A percentile compares a stretch with the other conserved stretches of the same genome.
Evolutionary conservation across 1,140 invertebrate species (phyloP).

Genomic region (Drosophila virilis): DNA sequence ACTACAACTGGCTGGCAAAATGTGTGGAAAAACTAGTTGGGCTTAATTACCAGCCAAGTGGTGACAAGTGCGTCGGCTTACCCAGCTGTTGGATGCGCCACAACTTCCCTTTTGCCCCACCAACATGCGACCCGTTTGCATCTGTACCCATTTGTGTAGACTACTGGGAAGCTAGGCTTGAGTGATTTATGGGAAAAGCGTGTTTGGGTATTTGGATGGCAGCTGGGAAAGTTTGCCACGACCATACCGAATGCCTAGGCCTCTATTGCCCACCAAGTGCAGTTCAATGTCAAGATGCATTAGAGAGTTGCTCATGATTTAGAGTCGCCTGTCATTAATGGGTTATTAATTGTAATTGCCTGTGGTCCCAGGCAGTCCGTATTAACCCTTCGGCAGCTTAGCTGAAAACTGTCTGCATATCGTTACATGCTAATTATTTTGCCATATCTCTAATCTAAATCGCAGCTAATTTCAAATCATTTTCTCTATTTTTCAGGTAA

Average conservation of each 20-base stretch:
- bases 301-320: slow-evolving; percentile 27
- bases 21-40: slow-evolving; percentile 58
- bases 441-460: slow-evolving; percentile 8
- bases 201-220: slow-evolving; percentile 29
- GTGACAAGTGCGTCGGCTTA: slow-evolving; percentile 58
- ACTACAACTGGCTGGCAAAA: slow-evolving; percentile 1
- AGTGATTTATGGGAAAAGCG: slow-evolving; percentile 71
- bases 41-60: slow-evolving; percentile 60
- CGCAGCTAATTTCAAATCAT: slow-evolving; percentile 54
- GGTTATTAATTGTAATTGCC: slow-evolving; percentile 58
- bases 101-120: not conserved
- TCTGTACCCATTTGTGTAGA: slow-evolving; percentile 20
- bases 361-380: slow-evolving; percentile 4
- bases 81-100: not conserved
- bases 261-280: slow-evolving; percentile 22
- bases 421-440: slow-evolving; percentile 18
- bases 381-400: slow-evolving; percentile 6
- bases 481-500: slow-evolving; percentile 58
- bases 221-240: slow-evolving; percentile 53
- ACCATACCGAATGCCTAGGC: not conserved
- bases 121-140: slow-evolving; percentile 28
- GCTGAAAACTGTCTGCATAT: not conserved
- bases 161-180: slow-evolving; percentile 31
- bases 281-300: slow-evolving; percentile 49
- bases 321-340: slow-evolving; percentile 37